Evolutionary conservation across 1,140 invertebrate species (phyloP), one percentile per base, ranked within the genome.

Genomic region (Amphibalanus amphitrite): DNA sequence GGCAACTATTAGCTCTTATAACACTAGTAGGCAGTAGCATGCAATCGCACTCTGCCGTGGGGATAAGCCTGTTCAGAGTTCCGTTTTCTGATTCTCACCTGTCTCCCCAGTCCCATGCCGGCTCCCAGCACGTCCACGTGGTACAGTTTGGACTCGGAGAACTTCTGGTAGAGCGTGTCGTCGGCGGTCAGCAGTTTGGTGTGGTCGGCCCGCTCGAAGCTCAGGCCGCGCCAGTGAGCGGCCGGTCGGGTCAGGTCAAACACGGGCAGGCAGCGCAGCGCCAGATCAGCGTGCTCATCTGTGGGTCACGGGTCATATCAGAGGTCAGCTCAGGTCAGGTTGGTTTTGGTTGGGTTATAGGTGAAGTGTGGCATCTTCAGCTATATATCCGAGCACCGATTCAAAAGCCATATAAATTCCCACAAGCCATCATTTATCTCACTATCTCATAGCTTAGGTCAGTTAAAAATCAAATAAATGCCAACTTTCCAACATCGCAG

Each of bases 241-340:
- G 72, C 73, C 38, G 84, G 82, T 0, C 85, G 83, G 70, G 83
- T 81, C 65, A 84, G 84, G 72, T 89, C 86, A 75, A 92, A 90
- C 71, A 85, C 84, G 0, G 90, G 86, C 40, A 84, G 81, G 77
- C 93, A 96, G 76, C 89, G 84, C 40, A 96, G 87, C 6, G 87
- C 92, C 69, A 96, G 81, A 79, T 96, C 92, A 25, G 90, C 90
- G 81, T 96, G 93, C 77, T 91, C 93, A 81, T 95, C 86, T 87
- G 76, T 17, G 38, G n/a, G n/a, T n/a, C n/a, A n/a, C 38, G 38
- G 38, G 38, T 38, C 38, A 38, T 17, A 38, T 17, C 17, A 6
- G 38, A 38, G 38, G 38, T 38, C 38, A 38, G 38, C 38, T 38
- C 38, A 8, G 38, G 6, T 17, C n/a, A n/a, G n/a, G n/a, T n/a